Evolutionary conservation across 2,797 vertebrate genomes (phyloP), one percentile per base, ranked within the genome.

Genomic region (Gastrophryne carolinensis): DNA sequence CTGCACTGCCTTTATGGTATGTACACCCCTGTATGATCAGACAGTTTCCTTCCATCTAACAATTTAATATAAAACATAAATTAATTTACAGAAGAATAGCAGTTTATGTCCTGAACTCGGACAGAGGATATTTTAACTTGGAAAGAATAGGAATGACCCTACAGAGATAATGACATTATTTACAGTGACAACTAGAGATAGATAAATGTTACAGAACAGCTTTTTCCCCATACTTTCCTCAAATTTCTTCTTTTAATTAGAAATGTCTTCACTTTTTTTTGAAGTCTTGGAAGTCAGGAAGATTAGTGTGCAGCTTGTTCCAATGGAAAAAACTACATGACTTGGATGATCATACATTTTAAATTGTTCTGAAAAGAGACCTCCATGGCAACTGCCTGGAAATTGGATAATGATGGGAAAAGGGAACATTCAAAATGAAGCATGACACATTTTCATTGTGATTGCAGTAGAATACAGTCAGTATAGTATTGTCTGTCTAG

Each of bases 381-480:
- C 27, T 75, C 54, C 64, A 75, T 75, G 56, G 73, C 64, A 75
- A 75, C 73, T 68, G 73, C 54, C 29, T 67, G 41, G 64, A 60
- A 68, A 56, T 62, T 75, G 32, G 64, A 75, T 68, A 75, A 75
- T 68, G 64, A 68, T 68, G 47, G 47, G 53, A 64, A 60, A 52
- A 61, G 54, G 73, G 53, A 60, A 35, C 63, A 75, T 34, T 75
- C 27, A 58, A 58, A 68, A 61, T 75, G 64, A 75, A 61, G 57
- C 56, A 61, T 75, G 63, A 67, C 53, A 75, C 63, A 57, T 58
- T 75, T 75, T 60, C 49, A 37, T 67, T 66, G 21, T 35, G 23
- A 29, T 66, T 75, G 53, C 26, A 67, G 72, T 23, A 49, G 64
- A 57, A 75, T 66, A 34, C 29, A 32, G 72, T 39, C 19, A 44